Evolutionary conservation across 2,888 invertebrate genomes (phyloP), one percentile per base, ranked within the genome.

Genomic region (Stegophylla sp.): DNA sequence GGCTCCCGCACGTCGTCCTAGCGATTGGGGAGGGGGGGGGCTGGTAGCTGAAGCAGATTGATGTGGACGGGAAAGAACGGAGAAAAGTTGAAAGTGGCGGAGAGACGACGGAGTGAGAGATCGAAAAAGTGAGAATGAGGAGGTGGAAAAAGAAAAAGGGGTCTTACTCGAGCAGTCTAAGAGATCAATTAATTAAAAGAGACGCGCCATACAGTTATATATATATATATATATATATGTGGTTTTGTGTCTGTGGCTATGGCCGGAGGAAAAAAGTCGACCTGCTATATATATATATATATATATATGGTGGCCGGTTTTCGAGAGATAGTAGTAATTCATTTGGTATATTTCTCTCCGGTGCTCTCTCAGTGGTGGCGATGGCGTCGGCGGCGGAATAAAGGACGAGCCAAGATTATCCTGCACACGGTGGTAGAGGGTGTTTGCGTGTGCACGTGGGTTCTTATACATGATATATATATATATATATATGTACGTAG

Each of bases 341-440:
- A 67, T 79, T 69, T 69, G 77, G 61, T 43, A 48, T 43, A 76
- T 67, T 82, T 83, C 67, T 83, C 83, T 7, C 34, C 34, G 34
- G 34, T 34, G 34, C 7, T 34, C 34, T 3, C 7, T 3, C 4
- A 7, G 3, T 7, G 34, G 34, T 7, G 83, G 76, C 9, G 45
- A 15, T 41, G 82, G 79, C 82, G 82, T n/a, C n/a, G n/a, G n/a
- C n/a, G n/a, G n/a, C n/a, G 83, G 82, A 81, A 34, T 5, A 34
- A 34, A 82, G 82, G 86, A 87, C 86, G 86, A 86, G 87, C 7
- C 34, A 87, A 87, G 87, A 87, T 86, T 87, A 87, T 87, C 86
- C 87, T 85, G 86, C 87, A 86, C 86, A 86, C 87, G 87, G 85
- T 85, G 86, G 15, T 17, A 23, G 20, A 23, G 43, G 43, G 23